Base-by-base conservation (phyloP, 1,140 invertebrate genomes). In the Mizuhopecten yessoensis region DNA sequence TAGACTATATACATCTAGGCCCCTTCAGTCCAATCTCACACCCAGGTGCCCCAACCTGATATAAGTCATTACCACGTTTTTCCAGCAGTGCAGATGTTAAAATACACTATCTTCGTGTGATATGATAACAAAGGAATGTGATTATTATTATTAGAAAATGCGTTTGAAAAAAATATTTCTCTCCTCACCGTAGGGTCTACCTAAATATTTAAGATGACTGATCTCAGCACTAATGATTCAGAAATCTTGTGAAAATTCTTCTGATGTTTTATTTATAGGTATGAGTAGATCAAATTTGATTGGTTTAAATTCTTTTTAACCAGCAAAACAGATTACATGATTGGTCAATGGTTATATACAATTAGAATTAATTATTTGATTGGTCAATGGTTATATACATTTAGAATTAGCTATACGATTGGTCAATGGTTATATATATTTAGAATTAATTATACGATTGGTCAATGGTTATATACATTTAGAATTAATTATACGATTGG, bases 91-190 rank as follows among this genome's bases (percentile, higher is more conserved):
- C 57, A 75, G 57, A 75, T 75, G 57, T 75, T 75, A 75, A 29
- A 75, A 29, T 29, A 75, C n/a, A 9, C 23, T 75, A 75, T 75
- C 57, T 75, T 29, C 3, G 23, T 75, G 57, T 75, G 57, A 75
- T 75, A 75, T n/a, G 57, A 75, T 75, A 75, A 75, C 57, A 75
- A 75, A 75, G 29, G 57, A 75, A 75, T 75, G 57, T 75, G 57
- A 75, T 75, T 75, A 75, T 75, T 75, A 75, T 75, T 75, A 75
- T 75, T 75, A 29, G 57, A 75, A 75, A 75, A 75, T 75, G 57
- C 29, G 57, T 75, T n/a, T 29, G 57, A 17, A 75, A 75, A 75
- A 75, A 29, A 75, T n/a, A 75, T 23, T 11, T 29, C 3, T 75
- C 57, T n/a, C 57, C 23, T 29, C 57, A 29, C 57, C 5, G 57